Percentiles rank a stretch among this genome's conserved stretches.
Evolutionary conservation across 2,888 invertebrate species (phyloP).

Genomic region (Diabrotica balteata): DNA sequence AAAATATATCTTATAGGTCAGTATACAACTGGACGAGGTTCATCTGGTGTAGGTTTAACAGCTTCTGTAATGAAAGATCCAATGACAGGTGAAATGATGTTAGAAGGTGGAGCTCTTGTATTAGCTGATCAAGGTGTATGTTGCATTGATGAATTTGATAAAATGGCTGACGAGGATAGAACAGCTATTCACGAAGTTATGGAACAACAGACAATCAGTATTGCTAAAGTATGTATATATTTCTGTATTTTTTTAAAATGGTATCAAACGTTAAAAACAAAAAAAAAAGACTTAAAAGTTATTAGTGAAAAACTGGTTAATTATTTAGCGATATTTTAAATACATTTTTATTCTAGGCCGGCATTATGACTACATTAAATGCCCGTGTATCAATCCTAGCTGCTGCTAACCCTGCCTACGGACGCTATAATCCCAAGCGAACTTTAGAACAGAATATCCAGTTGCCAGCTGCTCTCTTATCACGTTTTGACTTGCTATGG

Average conservation of each 20-base stretch:
- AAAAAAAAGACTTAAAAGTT: too few relatives aligned
- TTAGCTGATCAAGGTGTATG: constrained; percentile 96
- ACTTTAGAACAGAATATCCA: constrained; percentile 97
- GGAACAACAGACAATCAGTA: constrained; percentile 99
- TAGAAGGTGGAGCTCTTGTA: constrained; percentile 97
- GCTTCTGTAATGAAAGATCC: constrained; percentile 98
- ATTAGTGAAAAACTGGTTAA: constrained; percentile 1
- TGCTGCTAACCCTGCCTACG: constrained; percentile 98
- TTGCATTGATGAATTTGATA: constrained; percentile 99
- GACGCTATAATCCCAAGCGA: constrained; percentile 95
- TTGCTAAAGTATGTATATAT: constrained; percentile 79
- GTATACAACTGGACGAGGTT: constrained; percentile 95
- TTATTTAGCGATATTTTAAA: constrained; percentile 5
- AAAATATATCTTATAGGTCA: constrained; percentile 66
- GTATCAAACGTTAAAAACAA: too few relatives aligned
- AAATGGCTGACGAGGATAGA: constrained; percentile 95
- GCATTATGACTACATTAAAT: constrained; percentile 97
- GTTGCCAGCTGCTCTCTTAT: constrained; percentile 94
- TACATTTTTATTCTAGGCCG: constrained; percentile 70
- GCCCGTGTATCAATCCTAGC: constrained; percentile 97
- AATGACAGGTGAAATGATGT: constrained; percentile 94
- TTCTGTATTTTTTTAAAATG: too few relatives aligned
- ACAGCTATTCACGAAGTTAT: constrained; percentile 98
- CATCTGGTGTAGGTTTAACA: constrained; percentile 98
- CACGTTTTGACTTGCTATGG: constrained; percentile 96